Conservation (phyloP, 1,140 invertebrate genomes). For the Eueides isabella region DNA sequence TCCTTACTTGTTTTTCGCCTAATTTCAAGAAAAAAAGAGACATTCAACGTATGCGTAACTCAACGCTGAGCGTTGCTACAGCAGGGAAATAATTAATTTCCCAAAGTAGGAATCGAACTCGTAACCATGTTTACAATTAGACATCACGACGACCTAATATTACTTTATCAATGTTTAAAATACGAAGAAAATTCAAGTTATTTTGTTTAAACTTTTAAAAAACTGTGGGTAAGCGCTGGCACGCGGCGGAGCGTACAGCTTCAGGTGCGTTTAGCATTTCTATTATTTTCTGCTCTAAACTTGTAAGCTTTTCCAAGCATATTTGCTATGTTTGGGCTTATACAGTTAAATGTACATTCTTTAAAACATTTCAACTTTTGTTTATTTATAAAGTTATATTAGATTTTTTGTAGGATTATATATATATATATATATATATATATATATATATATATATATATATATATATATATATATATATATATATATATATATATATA, state of each 20-base stretch:
- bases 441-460: too few relatives aligned
- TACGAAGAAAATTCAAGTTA: not conserved
- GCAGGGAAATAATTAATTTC: not conserved
- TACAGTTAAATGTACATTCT: not conserved
- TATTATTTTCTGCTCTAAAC: constrained; percentile 2
- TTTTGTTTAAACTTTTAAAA: constrained; percentile 12
- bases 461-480: too few relatives aligned
- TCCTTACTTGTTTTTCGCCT: too few relatives aligned
- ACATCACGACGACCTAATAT: too few relatives aligned
- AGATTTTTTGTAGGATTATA: not conserved
- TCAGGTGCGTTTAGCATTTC: constrained; percentile 9
- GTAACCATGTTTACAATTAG: not conserved
- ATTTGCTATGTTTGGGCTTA: constrained; percentile 7
- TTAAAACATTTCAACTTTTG: not conserved
- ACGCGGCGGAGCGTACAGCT: constrained; percentile 7
- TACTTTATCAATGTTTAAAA: too few relatives aligned
- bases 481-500: too few relatives aligned
- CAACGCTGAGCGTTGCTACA: too few relatives aligned
- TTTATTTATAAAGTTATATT: not conserved
- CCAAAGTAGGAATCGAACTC: not conserved
- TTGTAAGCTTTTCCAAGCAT: constrained; percentile 3
- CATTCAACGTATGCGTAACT: too few relatives aligned
- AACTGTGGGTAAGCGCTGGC: constrained; percentile 7
- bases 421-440: too few relatives aligned
- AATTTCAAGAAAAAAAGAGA: too few relatives aligned